Percentiles rank a stretch among this genome's conserved stretches.
phyloP scores from a whole-genome alignment of 2,888 invertebrate genomes.

The Odontocolon sp. region DNA sequence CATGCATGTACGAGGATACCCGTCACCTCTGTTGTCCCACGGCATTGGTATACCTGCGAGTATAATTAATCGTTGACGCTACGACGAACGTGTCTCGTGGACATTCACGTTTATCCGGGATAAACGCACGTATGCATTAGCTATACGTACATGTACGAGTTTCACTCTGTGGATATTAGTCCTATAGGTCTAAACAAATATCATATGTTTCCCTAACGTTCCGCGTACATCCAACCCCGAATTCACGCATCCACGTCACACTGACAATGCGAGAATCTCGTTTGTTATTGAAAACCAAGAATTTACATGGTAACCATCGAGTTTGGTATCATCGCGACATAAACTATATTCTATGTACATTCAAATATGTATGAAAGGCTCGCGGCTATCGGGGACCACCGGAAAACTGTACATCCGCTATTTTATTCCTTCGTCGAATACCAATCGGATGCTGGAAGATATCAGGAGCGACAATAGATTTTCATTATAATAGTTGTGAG shows the following conservation, averaged over 20 bases:
- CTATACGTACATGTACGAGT: constrained; percentile 7
- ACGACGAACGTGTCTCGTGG: constrained; percentile 25
- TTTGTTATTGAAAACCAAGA: background rate
- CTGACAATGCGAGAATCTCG: too few species aligned
- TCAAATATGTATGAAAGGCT: constrained; percentile 2
- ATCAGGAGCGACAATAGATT: background rate
- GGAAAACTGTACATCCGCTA: too few species aligned
- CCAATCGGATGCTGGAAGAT: background rate
- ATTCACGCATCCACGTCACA: background rate
- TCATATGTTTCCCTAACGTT: too few species aligned
- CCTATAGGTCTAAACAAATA: constrained; percentile 11
- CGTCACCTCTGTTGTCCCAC: constrained; percentile 8
- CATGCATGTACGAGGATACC: constrained; percentile 3
- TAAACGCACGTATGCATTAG: constrained; percentile 4
- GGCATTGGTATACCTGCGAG: constrained; percentile 28
- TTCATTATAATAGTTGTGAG: constrained; percentile 4
- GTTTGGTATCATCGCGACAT: background rate
- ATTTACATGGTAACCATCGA: constrained; percentile 4
- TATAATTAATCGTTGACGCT: constrained; percentile 53
- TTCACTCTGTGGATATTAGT: background rate
- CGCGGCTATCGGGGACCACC: too few species aligned
- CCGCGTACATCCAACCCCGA: too few species aligned
- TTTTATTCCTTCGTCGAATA: background rate
- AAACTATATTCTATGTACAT: background rate
- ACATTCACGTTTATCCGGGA: constrained; percentile 33